These are phyloP conservation scores for Rhabdomys pumilio DNA, from an alignment of 2,797 vertebrate genomes.

Conservation along the genomic window DNA sequence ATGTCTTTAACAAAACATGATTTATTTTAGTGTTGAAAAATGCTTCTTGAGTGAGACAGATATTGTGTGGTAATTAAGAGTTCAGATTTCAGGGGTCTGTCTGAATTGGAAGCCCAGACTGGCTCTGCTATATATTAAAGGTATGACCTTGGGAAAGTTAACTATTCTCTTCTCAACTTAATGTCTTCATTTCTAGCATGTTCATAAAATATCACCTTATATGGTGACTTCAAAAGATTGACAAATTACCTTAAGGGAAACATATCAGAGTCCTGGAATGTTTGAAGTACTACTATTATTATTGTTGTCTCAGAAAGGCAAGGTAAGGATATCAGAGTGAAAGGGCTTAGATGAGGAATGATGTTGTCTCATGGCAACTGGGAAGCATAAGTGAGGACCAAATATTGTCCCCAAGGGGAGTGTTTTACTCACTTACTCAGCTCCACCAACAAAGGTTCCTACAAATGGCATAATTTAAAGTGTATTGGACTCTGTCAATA, in stretches of 20 bases:
- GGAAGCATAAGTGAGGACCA: neutral
- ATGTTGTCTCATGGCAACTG: neutral
- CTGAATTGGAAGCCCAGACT: neutral
- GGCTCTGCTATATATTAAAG: neutral
- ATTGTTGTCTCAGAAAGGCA: neutral
- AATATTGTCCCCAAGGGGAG: neutral
- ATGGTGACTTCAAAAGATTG: neutral
- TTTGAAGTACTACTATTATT: neutral
- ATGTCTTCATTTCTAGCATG: slow-evolving; percentile 37
- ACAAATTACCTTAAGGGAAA: slow-evolving; percentile 35
- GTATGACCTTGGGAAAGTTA: neutral
- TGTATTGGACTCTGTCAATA: neutral
- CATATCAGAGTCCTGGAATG: neutral
- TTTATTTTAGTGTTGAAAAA: slow-evolving; percentile 48
- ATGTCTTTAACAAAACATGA: neutral
- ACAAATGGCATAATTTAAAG: neutral
- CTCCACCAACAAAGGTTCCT: neutral
- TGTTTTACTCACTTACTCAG: neutral
- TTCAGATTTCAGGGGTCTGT: neutral
- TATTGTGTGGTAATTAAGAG: neutral
- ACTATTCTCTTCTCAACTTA: neutral
- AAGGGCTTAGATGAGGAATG: neutral
- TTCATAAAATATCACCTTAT: slow-evolving; percentile 11
- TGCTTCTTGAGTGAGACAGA: slow-evolving; percentile 25
- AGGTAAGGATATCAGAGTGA: neutral